Base-by-base conservation (phyloP, 2,888 invertebrate species). In the Polia nebulosa region DNA sequence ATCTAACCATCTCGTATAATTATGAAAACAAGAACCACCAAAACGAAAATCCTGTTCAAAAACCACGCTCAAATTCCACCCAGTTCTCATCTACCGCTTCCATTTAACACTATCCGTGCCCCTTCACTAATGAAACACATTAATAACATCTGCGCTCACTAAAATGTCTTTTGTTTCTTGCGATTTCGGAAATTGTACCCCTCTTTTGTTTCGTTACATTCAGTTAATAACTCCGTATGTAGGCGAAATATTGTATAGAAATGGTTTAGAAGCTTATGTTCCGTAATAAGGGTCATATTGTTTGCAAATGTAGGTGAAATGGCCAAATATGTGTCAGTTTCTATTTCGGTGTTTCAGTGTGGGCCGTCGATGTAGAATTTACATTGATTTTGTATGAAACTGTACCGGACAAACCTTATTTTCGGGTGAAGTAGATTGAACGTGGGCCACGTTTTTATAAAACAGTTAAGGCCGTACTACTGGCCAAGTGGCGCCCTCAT, bases 71-170 rank as follows among this genome's bases (percentile, higher is more conserved):
- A 64, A 68, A 57, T 59, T 29, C 34, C 32, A 32, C 27, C 29
- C 64, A 39, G 51, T 67, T 72, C 62, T 27, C 20, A 60, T 41
- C 6, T 61, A 52, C 57, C 84, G 32, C 68, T 87, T 88, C 87
- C 78, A 87, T 82, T 63, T n/a, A 36, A 41, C 61, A 77, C 68
- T 74, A 82, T 84, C 79, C 76, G 65, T 68, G 78, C 47, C 29
- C 45, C 39, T 53, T 78, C 76, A 84, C 88, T 92, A 92, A 92
- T 92, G 91, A 92, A 92, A 92, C 85, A 85, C 90, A 91, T 92
- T 92, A 91, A 91, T 89, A 90, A 89, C 92, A 92, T 90, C 91
- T 90, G 92, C 65, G 90, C 86, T 82, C 87, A 88, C 87, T 90
- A 88, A 89, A 91, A 89, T 88, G 88, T 87, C 88, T 87, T 91